Evolutionary conservation across 2,797 vertebrate species (phyloP).

Genomic region (Psittacula echo): DNA sequence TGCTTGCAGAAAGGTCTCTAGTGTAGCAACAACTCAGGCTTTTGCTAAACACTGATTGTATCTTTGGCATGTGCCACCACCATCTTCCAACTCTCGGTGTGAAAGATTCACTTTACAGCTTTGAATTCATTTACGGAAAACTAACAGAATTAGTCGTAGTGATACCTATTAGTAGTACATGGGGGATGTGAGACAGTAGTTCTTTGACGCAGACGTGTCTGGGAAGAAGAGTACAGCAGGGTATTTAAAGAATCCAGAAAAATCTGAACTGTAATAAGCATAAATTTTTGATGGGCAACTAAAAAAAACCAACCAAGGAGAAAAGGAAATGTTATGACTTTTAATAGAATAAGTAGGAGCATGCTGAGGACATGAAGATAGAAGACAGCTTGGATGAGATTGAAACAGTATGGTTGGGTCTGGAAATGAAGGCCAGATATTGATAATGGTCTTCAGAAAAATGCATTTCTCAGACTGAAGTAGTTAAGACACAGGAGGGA

Average conservation of each 20-base stretch:
- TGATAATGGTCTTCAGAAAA: background rate
- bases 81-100: background rate
- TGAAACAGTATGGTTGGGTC: background rate
- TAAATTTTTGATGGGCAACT: background rate
- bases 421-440: background rate
- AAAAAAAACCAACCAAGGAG: background rate
- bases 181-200: background rate
- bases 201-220: background rate
- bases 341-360: background rate
- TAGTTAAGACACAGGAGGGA: background rate
- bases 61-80: background rate
- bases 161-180: background rate
- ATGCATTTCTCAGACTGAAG: background rate
- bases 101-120: background rate
- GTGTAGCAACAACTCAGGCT: background rate
- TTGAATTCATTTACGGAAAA: background rate
- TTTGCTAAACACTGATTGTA: background rate
- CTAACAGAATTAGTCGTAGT: background rate
- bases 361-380: background rate
- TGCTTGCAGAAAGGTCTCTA: background rate
- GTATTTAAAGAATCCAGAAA: background rate
- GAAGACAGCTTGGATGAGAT: background rate
- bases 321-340: background rate
- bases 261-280: rapidly evolving
- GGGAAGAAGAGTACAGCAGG: background rate